A percentile compares a stretch with the other conserved stretches of the same genome.
These are phyloP conservation scores for Menura novaehollandiae DNA, from an alignment of 2,113 vertebrate genomes.

Conservation along the genomic window DNA sequence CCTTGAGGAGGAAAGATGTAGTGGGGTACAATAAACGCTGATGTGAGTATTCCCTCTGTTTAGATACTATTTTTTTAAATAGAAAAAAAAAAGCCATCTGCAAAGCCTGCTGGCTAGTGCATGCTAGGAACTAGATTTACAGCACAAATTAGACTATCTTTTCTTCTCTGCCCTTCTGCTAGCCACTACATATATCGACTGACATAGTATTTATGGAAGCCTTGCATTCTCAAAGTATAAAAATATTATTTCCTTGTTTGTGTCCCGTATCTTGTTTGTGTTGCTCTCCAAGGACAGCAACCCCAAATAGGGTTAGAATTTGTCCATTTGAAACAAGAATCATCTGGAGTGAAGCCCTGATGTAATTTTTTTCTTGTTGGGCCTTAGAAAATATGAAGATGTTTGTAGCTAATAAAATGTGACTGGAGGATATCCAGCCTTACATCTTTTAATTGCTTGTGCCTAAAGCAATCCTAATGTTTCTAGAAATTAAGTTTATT, in stretches of 20 bases:
- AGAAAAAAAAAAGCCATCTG: not conserved
- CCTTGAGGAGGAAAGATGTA: not conserved
- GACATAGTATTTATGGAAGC: not conserved
- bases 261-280: not conserved
- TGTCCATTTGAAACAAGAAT: not conserved
- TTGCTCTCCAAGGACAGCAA: not conserved
- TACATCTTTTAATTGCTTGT: not conserved
- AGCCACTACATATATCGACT: not conserved
- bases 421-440: not conserved
- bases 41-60: not conserved
- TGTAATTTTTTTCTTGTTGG: not conserved
- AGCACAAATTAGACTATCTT: not conserved
- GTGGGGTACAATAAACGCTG: not conserved
- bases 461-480: not conserved
- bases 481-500: not conserved
- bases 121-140: not conserved
- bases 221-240: not conserved
- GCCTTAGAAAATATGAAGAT: not conserved
- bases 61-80: not conserved
- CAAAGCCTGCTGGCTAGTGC: not conserved
- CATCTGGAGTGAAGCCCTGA: not conserved
- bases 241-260: not conserved
- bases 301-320: not conserved
- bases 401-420: not conserved
- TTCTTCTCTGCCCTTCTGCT: not conserved